Conservation (phyloP, 2,888 invertebrate species). For the Lepeophtheirus nordmannii region DNA sequence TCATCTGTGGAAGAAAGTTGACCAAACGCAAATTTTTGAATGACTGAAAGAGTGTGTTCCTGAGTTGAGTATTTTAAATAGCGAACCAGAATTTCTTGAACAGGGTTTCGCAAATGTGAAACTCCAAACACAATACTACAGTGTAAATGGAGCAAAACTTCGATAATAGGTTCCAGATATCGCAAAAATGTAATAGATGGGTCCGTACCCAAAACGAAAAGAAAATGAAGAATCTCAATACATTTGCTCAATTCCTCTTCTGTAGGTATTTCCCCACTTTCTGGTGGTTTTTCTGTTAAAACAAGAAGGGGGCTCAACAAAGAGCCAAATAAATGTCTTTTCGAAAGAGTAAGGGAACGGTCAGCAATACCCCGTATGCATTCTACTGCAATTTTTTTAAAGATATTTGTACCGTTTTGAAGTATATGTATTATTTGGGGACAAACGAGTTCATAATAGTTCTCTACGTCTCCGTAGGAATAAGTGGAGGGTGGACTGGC, state of each 20-base stretch:
- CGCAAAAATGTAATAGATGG: slow-evolving; percentile 12
- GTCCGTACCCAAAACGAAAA: slow-evolving; percentile 16
- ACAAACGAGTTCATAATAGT: slow-evolving; percentile 20
- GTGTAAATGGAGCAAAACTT: slow-evolving; percentile 15
- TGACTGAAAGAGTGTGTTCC: not conserved
- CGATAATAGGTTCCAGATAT: slow-evolving; percentile 13
- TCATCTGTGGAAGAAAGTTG: not conserved
- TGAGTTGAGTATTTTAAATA: slow-evolving; percentile 5
- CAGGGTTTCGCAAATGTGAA: slow-evolving; percentile 15
- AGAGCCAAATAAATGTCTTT: slow-evolving; percentile 34
- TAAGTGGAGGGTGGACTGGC: slow-evolving; percentile 13
- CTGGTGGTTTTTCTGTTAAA: not conserved
- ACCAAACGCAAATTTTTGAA: slow-evolving; percentile 14
- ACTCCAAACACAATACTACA: not conserved
- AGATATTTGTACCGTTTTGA: slow-evolving; percentile 24
- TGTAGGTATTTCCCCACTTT: not conserved
- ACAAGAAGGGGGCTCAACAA: slow-evolving; percentile 31
- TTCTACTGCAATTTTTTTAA: slow-evolving; percentile 23
- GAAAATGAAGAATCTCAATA: not conserved
- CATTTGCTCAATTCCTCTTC: slow-evolving; percentile 11
- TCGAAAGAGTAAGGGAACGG: slow-evolving; percentile 37
- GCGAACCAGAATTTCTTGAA: slow-evolving; percentile 10
- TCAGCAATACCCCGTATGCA: slow-evolving; percentile 43
- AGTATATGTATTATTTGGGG: slow-evolving; percentile 21
- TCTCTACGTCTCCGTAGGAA: slow-evolving; percentile 4